A percentile compares a stretch with the other conserved stretches of the same genome.
phyloP scores from a whole-genome alignment of 2,113 vertebrate species.

The Melanocharis versteri region DNA sequence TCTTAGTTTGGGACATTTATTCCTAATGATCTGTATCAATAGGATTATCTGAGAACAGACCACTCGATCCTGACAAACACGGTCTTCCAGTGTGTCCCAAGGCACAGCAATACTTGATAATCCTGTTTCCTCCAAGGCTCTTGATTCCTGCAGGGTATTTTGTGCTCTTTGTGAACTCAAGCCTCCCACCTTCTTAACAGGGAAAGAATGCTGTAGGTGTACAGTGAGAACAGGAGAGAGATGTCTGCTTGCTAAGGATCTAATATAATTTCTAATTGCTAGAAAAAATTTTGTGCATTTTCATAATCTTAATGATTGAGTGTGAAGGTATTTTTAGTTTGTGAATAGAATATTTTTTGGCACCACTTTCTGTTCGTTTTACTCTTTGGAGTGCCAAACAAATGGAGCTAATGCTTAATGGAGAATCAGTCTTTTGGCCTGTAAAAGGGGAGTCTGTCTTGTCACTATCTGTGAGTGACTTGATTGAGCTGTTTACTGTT shows the following conservation, averaged over 20 bases:
- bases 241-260: not conserved
- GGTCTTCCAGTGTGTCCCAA: not conserved
- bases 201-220: not conserved
- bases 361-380: not conserved
- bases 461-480: not conserved
- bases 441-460: not conserved
- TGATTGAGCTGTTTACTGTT: not conserved
- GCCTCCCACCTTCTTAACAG: not conserved
- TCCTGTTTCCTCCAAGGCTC: not conserved
- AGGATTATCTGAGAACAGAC: not conserved
- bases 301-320: not conserved
- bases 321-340: not conserved
- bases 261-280: not conserved
- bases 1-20: not conserved
- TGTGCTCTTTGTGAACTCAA: not conserved
- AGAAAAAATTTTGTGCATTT: fast-evolving
- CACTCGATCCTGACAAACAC: not conserved
- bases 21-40: not conserved
- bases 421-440: not conserved
- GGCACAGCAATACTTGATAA: not conserved
- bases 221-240: not conserved
- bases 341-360: not conserved
- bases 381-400: not conserved
- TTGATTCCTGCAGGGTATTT: fast-evolving
- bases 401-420: not conserved